These are phyloP conservation scores for Arvicanthis niloticus DNA, from an alignment of 2,113 vertebrate genomes.

Conservation along the genomic window DNA sequence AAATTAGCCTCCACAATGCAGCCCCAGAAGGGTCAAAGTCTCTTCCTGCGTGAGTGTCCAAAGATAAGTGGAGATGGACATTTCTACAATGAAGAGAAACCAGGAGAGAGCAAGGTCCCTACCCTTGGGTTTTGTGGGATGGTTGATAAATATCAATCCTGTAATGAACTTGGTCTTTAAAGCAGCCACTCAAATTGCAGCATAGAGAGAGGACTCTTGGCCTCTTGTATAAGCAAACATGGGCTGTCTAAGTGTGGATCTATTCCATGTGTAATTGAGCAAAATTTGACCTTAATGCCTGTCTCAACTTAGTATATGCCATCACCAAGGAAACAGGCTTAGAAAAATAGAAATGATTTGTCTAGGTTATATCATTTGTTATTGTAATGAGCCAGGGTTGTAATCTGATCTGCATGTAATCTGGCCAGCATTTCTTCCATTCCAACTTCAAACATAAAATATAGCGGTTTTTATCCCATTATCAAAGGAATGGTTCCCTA, in stretches of 20 bases:
- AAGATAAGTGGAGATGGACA: neutral
- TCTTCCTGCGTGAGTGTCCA: neutral
- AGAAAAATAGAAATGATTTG: constrained; percentile 28
- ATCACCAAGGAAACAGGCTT: constrained; percentile 51
- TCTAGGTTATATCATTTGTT: neutral
- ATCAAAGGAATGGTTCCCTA: neutral
- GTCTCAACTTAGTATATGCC: neutral
- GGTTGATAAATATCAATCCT: neutral
- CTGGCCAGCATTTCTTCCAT: neutral
- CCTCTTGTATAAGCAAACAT: neutral
- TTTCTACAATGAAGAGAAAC: neutral
- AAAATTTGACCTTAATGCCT: constrained; percentile 38
- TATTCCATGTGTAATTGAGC: constrained; percentile 5
- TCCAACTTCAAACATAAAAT: neutral
- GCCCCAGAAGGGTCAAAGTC: neutral
- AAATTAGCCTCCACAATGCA: accelerated
- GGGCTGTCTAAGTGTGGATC: neutral
- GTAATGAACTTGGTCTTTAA: neutral
- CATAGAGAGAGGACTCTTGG: neutral
- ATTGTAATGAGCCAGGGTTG: neutral
- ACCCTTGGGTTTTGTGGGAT: neutral
- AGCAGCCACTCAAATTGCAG: neutral
- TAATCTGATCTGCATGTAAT: neutral
- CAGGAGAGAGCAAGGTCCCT: neutral
- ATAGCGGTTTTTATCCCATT: neutral